Percentiles rank a stretch among this genome's conserved stretches.
Evolutionary conservation across 2,113 vertebrate species (phyloP).

Genomic region (Cervus canadensis): DNA sequence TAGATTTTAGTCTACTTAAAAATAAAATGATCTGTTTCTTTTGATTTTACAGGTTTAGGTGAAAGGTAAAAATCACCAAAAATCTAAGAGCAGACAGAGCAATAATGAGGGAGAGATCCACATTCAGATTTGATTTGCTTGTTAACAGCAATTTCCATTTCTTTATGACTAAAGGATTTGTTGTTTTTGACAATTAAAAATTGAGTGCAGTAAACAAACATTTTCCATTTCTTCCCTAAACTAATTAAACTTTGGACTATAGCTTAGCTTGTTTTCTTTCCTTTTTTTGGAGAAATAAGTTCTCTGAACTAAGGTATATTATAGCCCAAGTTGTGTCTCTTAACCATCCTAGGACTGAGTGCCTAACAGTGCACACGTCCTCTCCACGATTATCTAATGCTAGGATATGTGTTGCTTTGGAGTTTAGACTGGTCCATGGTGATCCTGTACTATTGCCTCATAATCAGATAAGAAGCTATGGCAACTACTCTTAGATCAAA

Average conservation of each 20-base stretch:
- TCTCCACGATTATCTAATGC: not conserved
- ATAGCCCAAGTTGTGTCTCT: not conserved
- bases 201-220: not conserved
- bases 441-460: not conserved
- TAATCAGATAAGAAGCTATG: not conserved
- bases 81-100: not conserved
- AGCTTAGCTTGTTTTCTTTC: not conserved
- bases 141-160: not conserved
- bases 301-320: not conserved
- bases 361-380: not conserved
- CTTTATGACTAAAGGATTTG: conserved; percentile 10
- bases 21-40: not conserved
- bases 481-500: not conserved
- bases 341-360: not conserved
- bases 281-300: not conserved
- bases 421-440: not conserved
- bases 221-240: not conserved
- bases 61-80: not conserved
- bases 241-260: not conserved
- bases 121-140: not conserved
- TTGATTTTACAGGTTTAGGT: not conserved
- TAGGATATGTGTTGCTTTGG: not conserved
- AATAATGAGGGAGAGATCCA: not conserved
- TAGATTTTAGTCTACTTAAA: not conserved
- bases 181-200: conserved; percentile 12